Percentiles rank a stretch among this genome's conserved stretches.
Evolutionary conservation across 2,888 invertebrate species (phyloP).

Genomic region (Diarsia mendica): DNA sequence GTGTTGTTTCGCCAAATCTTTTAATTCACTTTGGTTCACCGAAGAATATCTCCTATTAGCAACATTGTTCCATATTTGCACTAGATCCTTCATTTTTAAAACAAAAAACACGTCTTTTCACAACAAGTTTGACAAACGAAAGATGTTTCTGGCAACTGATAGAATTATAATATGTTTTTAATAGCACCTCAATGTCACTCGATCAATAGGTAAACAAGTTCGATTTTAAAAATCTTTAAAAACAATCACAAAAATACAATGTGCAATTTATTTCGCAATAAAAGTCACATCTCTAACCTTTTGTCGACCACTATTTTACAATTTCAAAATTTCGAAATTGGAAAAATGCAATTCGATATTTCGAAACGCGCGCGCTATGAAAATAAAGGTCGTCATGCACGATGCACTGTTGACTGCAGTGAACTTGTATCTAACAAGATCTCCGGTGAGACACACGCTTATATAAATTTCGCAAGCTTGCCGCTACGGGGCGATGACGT

Average conservation of each 20-base stretch:
- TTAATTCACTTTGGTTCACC: slow-evolving; percentile 84
- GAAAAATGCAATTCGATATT: slow-evolving; percentile 17
- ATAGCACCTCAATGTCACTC: slow-evolving; percentile 64
- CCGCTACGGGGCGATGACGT: slow-evolving; percentile 50
- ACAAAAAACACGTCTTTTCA: slow-evolving; percentile 56
- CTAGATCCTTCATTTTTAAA: slow-evolving; percentile 91
- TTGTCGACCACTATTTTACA: slow-evolving; percentile 17
- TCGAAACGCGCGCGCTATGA: slow-evolving; percentile 60
- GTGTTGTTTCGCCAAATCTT: slow-evolving; percentile 79
- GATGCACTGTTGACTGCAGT: slow-evolving; percentile 60
- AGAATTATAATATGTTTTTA: slow-evolving; percentile 66
- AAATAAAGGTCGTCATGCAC: slow-evolving; percentile 54
- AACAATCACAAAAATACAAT: not conserved
- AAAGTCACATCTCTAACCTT: slow-evolving; percentile 48
- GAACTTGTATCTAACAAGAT: slow-evolving; percentile 63
- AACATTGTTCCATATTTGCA: slow-evolving; percentile 90
- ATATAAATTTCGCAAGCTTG: slow-evolving; percentile 71
- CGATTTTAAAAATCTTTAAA: not conserved
- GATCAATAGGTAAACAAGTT: slow-evolving; percentile 23
- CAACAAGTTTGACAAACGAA: slow-evolving; percentile 39
- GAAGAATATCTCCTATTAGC: slow-evolving; percentile 90
- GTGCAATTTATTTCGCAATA: slow-evolving; percentile 3
- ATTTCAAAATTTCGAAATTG: slow-evolving; percentile 2
- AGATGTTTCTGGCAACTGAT: slow-evolving; percentile 61
- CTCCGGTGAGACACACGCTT: slow-evolving; percentile 56